A percentile compares a stretch with the other conserved stretches of the same genome.
Evolutionary conservation across 2,888 invertebrate genomes (phyloP).

Genomic region (Drosophila paramelanica): DNA sequence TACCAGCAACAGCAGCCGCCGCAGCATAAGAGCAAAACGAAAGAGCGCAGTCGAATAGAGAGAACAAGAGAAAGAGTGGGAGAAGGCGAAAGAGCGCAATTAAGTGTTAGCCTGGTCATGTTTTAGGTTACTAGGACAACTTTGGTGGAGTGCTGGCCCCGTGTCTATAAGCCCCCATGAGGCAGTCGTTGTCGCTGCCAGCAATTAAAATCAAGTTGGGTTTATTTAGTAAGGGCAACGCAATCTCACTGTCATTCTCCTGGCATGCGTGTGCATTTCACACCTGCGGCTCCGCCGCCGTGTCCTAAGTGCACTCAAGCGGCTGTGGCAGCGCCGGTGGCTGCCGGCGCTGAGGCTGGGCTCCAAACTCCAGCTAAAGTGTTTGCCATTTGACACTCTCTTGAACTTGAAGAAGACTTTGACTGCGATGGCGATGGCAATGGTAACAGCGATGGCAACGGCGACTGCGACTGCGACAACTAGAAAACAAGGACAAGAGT

Average conservation of each 20-base stretch:
- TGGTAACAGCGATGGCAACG: constrained; percentile 14
- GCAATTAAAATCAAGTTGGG: constrained; percentile 69
- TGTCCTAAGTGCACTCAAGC: constrained; percentile 64
- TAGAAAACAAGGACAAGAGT: constrained; percentile 41
- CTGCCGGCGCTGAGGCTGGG: constrained; percentile 8
- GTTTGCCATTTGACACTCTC: constrained; percentile 73
- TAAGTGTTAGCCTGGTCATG: constrained; percentile 14
- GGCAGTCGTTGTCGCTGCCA: constrained; percentile 29
- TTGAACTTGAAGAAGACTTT: constrained; percentile 50
- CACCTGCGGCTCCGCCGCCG: constrained; percentile 44
- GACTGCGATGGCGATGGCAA: constrained; percentile 16
- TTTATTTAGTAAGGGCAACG: constrained; percentile 53
- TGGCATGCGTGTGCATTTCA: constrained; percentile 52
- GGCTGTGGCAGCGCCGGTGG: constrained; percentile 30
- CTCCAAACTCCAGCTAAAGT: constrained; percentile 38
- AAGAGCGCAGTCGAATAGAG: constrained; percentile 18
- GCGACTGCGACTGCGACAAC: constrained; percentile 18
- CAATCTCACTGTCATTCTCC: constrained; percentile 19
- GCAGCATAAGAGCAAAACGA: constrained; percentile 18
- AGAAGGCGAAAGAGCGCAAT: constrained; percentile 33
- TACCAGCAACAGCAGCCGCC: constrained; percentile 22
- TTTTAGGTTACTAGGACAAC: constrained; percentile 68
- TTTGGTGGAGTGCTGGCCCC: constrained; percentile 6
- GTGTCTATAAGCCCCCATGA: background rate
- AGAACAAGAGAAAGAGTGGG: constrained; percentile 1